Percentiles rank a stretch among this genome's conserved stretches.
These are phyloP conservation scores for Cherax destructor DNA, from an alignment of 1,140 invertebrate genomes.

Conservation along the genomic window DNA sequence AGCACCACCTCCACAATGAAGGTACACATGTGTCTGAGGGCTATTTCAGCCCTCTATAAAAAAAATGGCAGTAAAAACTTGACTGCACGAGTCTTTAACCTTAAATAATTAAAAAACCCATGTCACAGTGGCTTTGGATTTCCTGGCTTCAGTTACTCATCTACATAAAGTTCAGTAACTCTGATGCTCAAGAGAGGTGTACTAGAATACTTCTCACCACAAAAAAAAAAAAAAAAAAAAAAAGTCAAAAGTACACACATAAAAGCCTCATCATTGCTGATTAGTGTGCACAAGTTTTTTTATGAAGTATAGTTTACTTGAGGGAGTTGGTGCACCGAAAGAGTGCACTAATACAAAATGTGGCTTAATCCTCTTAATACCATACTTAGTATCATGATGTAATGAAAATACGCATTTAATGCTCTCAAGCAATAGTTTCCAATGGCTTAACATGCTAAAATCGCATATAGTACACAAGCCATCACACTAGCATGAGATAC, in stretches of 20 bases:
- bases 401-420: not conserved
- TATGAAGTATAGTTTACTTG: not conserved
- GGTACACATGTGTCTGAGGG: conserved; percentile 34
- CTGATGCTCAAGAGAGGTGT: not conserved
- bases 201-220: not conserved
- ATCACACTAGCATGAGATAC: conserved; percentile 24
- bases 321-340: not conserved
- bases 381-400: not conserved
- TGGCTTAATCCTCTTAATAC: not conserved
- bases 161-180: conserved; percentile 3
- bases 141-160: conserved; percentile 24
- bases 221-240: not conserved
- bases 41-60: conserved; percentile 30
- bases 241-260: conserved; percentile 3
- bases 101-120: conserved; percentile 47
- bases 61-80: conserved; percentile 65
- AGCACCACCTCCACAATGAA: conserved; percentile 40
- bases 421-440: not conserved
- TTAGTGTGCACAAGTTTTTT: not conserved
- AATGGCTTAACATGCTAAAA: conserved; percentile 16
- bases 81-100: conserved; percentile 46
- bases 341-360: not conserved
- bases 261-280: conserved; percentile 7
- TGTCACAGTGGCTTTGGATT: conserved; percentile 60
- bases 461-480: conserved; percentile 8